Base-by-base conservation (phyloP, 2,888 invertebrate genomes). In the Synanthedon formicaeformis region DNA sequence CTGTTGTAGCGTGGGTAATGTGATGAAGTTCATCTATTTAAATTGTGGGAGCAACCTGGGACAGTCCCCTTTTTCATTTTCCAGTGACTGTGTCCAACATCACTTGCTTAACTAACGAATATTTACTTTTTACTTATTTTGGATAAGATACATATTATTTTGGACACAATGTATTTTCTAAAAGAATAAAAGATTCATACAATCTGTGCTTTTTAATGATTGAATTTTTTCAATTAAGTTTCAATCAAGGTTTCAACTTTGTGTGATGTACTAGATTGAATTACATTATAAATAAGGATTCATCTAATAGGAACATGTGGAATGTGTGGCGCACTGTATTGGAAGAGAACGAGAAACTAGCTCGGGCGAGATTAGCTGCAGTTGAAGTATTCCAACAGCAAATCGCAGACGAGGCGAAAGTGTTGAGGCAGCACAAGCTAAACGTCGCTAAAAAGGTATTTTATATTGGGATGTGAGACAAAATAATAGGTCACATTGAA, bases 271-370 rank as follows among this genome's bases (percentile, higher is more conserved):
- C 10, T 10, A 41, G 16, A 16, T 6, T 6, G 13, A 45, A 45
- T 6, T n/a, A 45, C 3, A 45, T 14, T 45, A n/a, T 45, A 14
- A 13, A 13, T 45, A 11, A 13, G 6, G n/a, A 14, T n/a, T 45
- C 3, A 14, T 34, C 34, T 14, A 6, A 12, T 67, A 98, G 98
- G 95, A 97, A 97, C 74, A 96, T 97, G 92, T 96, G 96, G 94
- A 95, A 95, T 71, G 97, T 98, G n/a, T 98, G 98, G 98, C 91
- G 96, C 60, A 95, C 96, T 0, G 96, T 98, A 2, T 86, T 98
- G 66, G 97, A 98, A 75, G 98, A 98, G 81, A 96, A 97, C 72
- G 97, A 98, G 75, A 96, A 96, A 75, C 81, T 97, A 63, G 97
- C 97, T 12, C 92, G 96, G 58, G 96, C 96, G 14, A 89, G 97